Base-by-base conservation (phyloP, 2,113 vertebrate genomes). In the Macrotus californicus region DNA sequence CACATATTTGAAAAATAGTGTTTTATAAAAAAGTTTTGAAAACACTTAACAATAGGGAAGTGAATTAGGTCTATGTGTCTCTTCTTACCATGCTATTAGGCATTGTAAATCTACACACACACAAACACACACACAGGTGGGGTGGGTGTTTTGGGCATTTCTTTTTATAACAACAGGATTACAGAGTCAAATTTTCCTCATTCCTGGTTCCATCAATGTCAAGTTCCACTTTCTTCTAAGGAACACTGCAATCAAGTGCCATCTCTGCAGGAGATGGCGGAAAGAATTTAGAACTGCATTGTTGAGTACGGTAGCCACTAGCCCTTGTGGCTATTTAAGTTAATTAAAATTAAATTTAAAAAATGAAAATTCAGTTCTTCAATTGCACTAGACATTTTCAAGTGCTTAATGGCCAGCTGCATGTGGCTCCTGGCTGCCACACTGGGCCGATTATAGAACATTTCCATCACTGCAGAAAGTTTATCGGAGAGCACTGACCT, bases 351-450 rank as follows among this genome's bases (percentile, higher is more conserved):
- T 39, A 94, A 77, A 77, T 76, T 76, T 31, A 31, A 91, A 89
- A 93, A 88, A 52, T 50, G 73, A 88, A 82, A 85, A 93, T 77
- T 86, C 59, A 85, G 52, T 95, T 92, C 48, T 52, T 77, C 76
- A 46, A 0, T 56, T 61, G 41, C 14, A 82, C 72, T 77, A 84
- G 48, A 54, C 61, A 64, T 21, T 46, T 81, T 92, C 72, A 84
- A 90, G 56, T 24, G 46, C n/a, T 94, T 81, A 94, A 50, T 3
- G 54, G 29, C 22, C 26, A 34, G 36, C 22, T 18, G 29, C 46
- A 21, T 13, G 18, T 21, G 81, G 41, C 41, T 61, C 69, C 15
- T 56, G n/a, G 76, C 34, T 72, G 82, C 59, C 67, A 43, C 16
- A 31, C 3, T 11, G 7, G 64, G 21, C 43, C 81, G 21, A 84